These are phyloP conservation scores for Plumapathes pennacea DNA, from an alignment of 92 coral and sea anemone species.

Conservation along the genomic window DNA sequence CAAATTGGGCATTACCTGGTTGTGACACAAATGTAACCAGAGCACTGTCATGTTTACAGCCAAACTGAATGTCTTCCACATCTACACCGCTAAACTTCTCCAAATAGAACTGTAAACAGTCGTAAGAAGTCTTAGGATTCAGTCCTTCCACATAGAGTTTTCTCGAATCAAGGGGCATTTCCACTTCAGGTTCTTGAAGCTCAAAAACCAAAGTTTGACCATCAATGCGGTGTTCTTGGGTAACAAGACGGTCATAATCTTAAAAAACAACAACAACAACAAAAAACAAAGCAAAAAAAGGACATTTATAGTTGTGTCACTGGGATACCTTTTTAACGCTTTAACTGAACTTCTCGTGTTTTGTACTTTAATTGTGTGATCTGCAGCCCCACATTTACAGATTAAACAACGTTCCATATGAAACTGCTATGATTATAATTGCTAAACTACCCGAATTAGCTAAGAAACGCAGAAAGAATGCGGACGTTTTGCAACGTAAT, in stretches of 20 bases:
- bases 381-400: too few relatives aligned
- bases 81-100: slow-evolving; percentile 27
- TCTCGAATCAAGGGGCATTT: slow-evolving; percentile 14
- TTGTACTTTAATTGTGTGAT: slow-evolving; percentile 2
- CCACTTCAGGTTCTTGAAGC: slow-evolving; percentile 12
- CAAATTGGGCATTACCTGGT: too few relatives aligned
- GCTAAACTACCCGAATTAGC: too few relatives aligned
- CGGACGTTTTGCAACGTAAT: too few relatives aligned
- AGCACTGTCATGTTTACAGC: slow-evolving; percentile 12
- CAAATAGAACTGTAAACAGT: slow-evolving; percentile 20
- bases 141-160: slow-evolving; percentile 28
- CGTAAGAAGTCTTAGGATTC: slow-evolving; percentile 14
- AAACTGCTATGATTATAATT: too few relatives aligned
- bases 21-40: slow-evolving; percentile 21
- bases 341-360: not conserved
- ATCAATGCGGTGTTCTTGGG: slow-evolving; percentile 23
- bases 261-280: not conserved
- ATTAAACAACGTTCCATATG: too few relatives aligned
- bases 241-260: slow-evolving; percentile 20
- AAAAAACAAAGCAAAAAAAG: slow-evolving; percentile 4
- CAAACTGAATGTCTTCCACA: slow-evolving; percentile 20
- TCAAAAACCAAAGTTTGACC: not conserved
- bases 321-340: slow-evolving; percentile 1
- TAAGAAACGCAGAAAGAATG: too few relatives aligned
- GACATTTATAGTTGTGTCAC: not conserved